These are phyloP conservation scores for Drosophila malerkotliana DNA, from an alignment of 1,140 invertebrate species.

Conservation along the genomic window DNA sequence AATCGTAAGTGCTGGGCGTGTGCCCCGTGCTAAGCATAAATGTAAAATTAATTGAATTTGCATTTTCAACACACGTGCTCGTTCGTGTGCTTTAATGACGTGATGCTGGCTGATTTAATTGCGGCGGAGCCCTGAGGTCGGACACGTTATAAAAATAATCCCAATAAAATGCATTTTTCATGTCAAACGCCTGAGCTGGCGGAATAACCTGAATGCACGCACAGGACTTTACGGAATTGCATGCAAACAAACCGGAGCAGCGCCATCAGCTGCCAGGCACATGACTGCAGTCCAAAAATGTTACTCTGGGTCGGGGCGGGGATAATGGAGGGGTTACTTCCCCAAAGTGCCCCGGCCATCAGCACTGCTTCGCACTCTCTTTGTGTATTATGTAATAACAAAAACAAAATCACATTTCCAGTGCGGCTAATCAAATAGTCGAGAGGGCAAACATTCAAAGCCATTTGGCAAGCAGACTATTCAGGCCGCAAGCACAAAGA, in stretches of 20 bases:
- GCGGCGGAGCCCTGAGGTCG: conserved; percentile 18
- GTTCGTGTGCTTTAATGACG: conserved; percentile 38
- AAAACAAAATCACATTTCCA: conserved; percentile 52
- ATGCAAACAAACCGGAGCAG: conserved; percentile 71
- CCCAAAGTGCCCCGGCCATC: conserved; percentile 4
- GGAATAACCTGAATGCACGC: conserved; percentile 81
- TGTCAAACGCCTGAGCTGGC: conserved; percentile 79
- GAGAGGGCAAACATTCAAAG: conserved; percentile 51
- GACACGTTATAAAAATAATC: conserved; percentile 79
- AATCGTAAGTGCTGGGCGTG: conserved; percentile 16
- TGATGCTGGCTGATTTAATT: conserved; percentile 56
- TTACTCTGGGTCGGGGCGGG: not conserved
- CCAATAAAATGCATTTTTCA: conserved; percentile 83
- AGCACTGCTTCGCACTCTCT: conserved; percentile 8
- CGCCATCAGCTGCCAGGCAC: conserved; percentile 30
- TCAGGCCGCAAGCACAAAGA: conserved; percentile 21
- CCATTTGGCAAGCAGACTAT: conserved; percentile 37
- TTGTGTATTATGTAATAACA: conserved; percentile 66
- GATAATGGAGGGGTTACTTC: not conserved
- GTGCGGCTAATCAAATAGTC: conserved; percentile 65
- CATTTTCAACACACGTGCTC: conserved; percentile 51
- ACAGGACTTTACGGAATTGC: conserved; percentile 80
- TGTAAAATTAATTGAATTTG: conserved; percentile 79
- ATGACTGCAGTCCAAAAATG: conserved; percentile 38
- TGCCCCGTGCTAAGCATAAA: conserved; percentile 59